Evolutionary conservation across 2,797 vertebrate species (phyloP).

Genomic region (Acipenser transmontanus): DNA sequence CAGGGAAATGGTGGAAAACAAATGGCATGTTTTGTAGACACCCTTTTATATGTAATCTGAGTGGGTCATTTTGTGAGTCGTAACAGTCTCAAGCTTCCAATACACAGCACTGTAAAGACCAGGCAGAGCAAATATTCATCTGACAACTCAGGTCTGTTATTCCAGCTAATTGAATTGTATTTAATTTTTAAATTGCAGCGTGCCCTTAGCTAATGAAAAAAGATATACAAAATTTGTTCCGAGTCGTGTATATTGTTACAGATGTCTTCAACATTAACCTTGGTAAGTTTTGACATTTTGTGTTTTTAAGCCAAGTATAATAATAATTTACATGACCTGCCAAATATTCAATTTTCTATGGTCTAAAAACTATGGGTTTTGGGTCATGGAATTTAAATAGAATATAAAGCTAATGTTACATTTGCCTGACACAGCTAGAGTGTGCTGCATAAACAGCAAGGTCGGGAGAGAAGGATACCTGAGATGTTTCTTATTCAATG

Average conservation of each 20-base stretch:
- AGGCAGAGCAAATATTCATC: conserved; percentile 17
- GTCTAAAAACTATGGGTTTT: conserved; percentile 35
- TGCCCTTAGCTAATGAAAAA: conserved; percentile 22
- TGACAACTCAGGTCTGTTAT: conserved; percentile 22
- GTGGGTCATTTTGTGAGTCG: conserved; percentile 17
- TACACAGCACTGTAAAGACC: neutral
- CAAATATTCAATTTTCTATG: conserved; percentile 50
- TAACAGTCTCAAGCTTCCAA: conserved; percentile 14
- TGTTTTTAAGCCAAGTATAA: conserved; percentile 57
- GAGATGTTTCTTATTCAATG: no score
- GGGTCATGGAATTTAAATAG: conserved; percentile 25
- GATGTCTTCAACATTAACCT: conserved; percentile 58
- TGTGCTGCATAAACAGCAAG: neutral
- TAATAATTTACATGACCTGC: conserved; percentile 35
- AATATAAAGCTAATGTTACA: conserved; percentile 29
- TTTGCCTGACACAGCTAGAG: conserved; percentile 17
- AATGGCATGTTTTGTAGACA: no score
- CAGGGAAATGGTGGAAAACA: no score
- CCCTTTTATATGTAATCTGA: neutral
- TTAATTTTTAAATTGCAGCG: conserved; percentile 31
- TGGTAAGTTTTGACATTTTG: conserved; percentile 54
- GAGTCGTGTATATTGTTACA: conserved; percentile 38
- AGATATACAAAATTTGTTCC: conserved; percentile 27
- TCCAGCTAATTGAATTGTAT: neutral
- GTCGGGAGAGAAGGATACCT: neutral